A percentile compares a stretch with the other conserved stretches of the same genome.
Conservation (phyloP, 1,140 invertebrate species). For the Drosophila carrolli region DNA sequence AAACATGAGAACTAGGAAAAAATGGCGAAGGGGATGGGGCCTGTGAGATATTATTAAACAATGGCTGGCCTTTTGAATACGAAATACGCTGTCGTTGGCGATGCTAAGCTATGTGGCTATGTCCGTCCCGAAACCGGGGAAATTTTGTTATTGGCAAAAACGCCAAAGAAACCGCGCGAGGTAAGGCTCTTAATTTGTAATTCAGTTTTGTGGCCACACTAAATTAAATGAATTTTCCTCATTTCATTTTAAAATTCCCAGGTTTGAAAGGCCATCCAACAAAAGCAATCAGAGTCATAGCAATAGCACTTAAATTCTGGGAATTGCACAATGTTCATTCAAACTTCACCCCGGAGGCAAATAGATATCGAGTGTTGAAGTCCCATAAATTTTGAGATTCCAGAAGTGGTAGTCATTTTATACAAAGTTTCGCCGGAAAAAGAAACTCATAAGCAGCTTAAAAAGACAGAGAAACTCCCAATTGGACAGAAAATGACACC, state of each 20-base stretch:
- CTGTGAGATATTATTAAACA: slow-evolving; percentile 37
- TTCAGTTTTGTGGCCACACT: slow-evolving; percentile 2
- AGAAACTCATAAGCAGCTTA: slow-evolving; percentile 21
- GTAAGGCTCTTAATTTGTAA: slow-evolving; percentile 5
- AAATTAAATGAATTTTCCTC: not conserved
- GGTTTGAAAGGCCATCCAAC: not conserved
- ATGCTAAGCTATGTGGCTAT: slow-evolving; percentile 2
- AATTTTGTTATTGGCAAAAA: slow-evolving; percentile 11
- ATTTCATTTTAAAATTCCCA: not conserved
- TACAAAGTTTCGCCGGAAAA: not conserved
- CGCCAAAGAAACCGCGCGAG: slow-evolving; percentile 8
- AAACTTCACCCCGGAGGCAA: not conserved
- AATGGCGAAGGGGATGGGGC: not conserved
- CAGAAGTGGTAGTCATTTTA: not conserved
- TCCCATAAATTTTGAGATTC: slow-evolving; percentile 1
- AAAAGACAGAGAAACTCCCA: slow-evolving; percentile 1
- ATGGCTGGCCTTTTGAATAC: slow-evolving; percentile 26
- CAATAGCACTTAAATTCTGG: not conserved
- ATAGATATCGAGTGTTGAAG: slow-evolving; percentile 3
- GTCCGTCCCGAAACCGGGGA: not conserved
- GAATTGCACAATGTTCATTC: not conserved
- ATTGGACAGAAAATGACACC: slow-evolving; percentile 1
- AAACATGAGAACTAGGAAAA: slow-evolving; percentile 29
- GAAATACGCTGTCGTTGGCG: slow-evolving; percentile 24
- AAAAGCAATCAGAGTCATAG: slow-evolving; percentile 6